Evolutionary conservation across 2,113 vertebrate genomes (phyloP), one percentile per base, ranked within the genome.

Genomic region (Notechis scutatus): DNA sequence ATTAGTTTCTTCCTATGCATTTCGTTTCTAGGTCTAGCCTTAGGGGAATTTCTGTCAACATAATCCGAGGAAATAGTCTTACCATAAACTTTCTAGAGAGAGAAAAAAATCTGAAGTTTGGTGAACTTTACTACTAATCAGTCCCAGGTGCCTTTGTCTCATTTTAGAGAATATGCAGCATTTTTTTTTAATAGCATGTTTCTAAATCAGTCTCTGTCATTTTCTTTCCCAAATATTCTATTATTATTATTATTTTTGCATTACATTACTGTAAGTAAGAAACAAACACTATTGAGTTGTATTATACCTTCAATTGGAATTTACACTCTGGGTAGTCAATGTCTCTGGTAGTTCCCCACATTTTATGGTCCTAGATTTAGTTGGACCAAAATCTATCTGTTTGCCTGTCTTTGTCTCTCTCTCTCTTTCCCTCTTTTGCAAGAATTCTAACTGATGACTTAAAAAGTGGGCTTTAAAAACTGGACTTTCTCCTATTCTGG

Each of bases 61-160:
- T 98, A 97, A 97, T 98, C 98, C 98, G 98, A 98, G 98, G 98
- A 98, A 99, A 98, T 98, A 98, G 98, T 98, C 98, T 98, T 96
- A 98, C 98, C 92, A 95, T 98, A 99, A 98, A 97, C 98, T 98
- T 98, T 98, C 97, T 98, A 96, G 11, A 21, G 45, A 69, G 97
- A 96, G 97, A 98, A 97, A 92, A 64, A 59, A 39, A 20, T 98
- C 97, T 98, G 97, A 97, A 98, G 98, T 97, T 98, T 97, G 98
- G 98, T 98, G 98, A 98, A 98, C 95, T 95, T 96, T 56, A 91
- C 94, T 98, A 96, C 97, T 98, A 98, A 99, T 98, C 98, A 98
- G 96, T 98, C 97, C 98, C 98, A 99, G 98, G 97, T 98, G 98
- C 96, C 96, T 94, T 94, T 94, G 93, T 97, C 97, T 97, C 95